These are phyloP conservation scores for Phengaris alcon DNA, from an alignment of 2,888 invertebrate genomes.

Conservation along the genomic window DNA sequence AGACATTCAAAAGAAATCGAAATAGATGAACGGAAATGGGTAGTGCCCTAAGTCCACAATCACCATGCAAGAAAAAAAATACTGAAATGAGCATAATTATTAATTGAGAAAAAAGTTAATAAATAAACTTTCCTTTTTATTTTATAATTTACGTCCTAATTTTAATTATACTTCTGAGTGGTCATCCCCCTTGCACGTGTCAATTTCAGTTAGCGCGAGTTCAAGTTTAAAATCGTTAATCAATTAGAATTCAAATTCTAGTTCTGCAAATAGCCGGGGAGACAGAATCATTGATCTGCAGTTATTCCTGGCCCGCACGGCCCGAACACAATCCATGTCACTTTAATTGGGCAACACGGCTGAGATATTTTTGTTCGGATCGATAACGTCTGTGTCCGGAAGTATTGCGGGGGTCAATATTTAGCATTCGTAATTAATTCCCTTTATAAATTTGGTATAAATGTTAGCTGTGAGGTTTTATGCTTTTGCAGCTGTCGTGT, in stretches of 20 bases:
- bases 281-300: slow-evolving; percentile 39
- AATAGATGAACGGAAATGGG: neutral
- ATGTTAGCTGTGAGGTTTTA: neutral
- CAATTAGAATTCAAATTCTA: slow-evolving; percentile 40
- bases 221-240: slow-evolving; percentile 37
- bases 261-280: slow-evolving; percentile 24
- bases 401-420: slow-evolving; percentile 23
- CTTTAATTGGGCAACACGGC: slow-evolving; percentile 61
- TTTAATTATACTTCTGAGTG: no score
- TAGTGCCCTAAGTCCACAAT: no score
- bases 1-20: neutral
- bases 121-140: no score
- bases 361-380: slow-evolving; percentile 60
- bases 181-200: neutral
- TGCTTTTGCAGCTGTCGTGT: neutral
- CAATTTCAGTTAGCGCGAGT: neutral
- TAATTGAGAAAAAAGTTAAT: no score
- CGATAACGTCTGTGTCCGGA: slow-evolving; percentile 44
- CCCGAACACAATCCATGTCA: slow-evolving; percentile 65
- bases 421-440: neutral
- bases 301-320: slow-evolving; percentile 57
- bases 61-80: no score
- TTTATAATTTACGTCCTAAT: no score
- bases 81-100: no score
- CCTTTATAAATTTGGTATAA: neutral